A percentile compares a stretch with the other conserved stretches of the same genome.
Conservation (phyloP, 2,113 vertebrate genomes). For the Ceratotherium simum region DNA sequence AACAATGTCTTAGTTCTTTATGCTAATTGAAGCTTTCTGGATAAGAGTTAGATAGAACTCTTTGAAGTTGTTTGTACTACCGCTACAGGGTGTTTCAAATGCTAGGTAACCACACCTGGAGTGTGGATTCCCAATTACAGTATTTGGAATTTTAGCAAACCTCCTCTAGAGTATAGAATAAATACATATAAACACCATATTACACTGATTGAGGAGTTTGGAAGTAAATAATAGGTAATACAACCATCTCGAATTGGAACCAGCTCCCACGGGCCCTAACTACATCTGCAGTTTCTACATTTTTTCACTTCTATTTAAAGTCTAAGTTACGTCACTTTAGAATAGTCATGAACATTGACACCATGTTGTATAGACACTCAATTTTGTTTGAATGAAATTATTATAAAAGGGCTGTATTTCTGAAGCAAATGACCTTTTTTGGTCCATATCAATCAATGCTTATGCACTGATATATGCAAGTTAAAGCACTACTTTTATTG, state of each 20-base stretch:
- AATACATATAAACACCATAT: too few species aligned
- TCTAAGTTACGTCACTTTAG: neutral
- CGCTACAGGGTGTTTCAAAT: neutral
- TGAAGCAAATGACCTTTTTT: neutral
- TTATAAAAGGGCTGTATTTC: neutral
- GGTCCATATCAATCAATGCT: neutral
- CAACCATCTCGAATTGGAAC: neutral
- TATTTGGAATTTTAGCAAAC: neutral
- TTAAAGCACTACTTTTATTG: neutral
- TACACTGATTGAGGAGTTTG: neutral
- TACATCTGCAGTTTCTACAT: neutral
- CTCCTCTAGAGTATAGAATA: neutral
- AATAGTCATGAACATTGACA: accelerated
- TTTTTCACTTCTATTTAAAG: neutral
- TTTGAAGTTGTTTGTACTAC: neutral
- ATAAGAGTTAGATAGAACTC: neutral
- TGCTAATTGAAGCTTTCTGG: neutral
- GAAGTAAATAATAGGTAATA: neutral
- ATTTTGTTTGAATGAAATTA: neutral
- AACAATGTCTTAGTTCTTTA: neutral
- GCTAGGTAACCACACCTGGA: neutral
- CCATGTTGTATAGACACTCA: neutral
- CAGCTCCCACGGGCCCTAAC: too few species aligned
- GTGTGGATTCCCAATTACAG: neutral
- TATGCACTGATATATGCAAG: neutral